A percentile compares a stretch with the other conserved stretches of the same genome.
Conservation (phyloP, 2,888 invertebrate species). For the Achlya flavicornis region DNA sequence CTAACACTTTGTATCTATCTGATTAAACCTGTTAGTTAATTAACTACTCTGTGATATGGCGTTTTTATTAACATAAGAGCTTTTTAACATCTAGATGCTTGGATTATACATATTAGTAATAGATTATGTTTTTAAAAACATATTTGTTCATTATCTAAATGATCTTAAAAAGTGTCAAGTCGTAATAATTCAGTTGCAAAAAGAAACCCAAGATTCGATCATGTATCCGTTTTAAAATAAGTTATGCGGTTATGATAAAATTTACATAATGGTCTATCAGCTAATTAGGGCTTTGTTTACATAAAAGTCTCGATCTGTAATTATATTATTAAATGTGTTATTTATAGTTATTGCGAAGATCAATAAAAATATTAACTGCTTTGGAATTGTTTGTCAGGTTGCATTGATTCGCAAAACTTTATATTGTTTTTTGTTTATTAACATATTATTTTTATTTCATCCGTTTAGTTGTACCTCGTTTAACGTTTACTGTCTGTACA, state of each 20-base stretch:
- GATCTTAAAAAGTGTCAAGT: background rate
- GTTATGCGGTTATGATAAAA: background rate
- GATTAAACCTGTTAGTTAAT: constrained; percentile 5
- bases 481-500: constrained; percentile 1
- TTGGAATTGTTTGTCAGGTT: background rate
- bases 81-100: background rate
- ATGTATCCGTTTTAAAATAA: background rate
- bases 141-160: background rate
- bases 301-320: constrained; percentile 1
- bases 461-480: background rate
- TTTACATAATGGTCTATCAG: constrained; percentile 8
- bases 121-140: background rate
- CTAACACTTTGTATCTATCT: constrained; percentile 1
- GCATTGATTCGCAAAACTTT: background rate
- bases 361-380: background rate
- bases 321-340: constrained; percentile 7
- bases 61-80: background rate
- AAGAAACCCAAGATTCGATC: background rate
- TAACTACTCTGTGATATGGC: background rate
- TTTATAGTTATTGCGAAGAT: constrained; percentile 3
- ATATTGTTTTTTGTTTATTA: background rate
- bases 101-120: background rate
- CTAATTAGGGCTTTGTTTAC: constrained; percentile 8
- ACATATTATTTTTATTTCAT: background rate
- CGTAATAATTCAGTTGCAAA: background rate